Percentiles rank a stretch among this genome's conserved stretches.
phyloP scores from a whole-genome alignment of 1,140 invertebrate genomes.

The Coptotermes formosanus region DNA sequence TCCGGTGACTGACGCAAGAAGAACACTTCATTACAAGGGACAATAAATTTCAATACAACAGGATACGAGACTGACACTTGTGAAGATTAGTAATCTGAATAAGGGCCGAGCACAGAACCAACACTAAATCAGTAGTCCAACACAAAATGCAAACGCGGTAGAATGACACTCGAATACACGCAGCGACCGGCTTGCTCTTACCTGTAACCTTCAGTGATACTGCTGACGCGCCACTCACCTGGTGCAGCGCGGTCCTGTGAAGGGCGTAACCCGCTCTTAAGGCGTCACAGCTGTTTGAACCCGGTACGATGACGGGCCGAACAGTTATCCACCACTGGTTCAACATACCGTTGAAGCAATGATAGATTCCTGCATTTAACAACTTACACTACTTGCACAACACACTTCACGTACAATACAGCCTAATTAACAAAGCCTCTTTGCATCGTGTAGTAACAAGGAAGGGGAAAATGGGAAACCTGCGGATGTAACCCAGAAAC shows the following conservation, averaged over 20 bases:
- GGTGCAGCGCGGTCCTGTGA: not conserved
- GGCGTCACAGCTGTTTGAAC: slow-evolving; percentile 1
- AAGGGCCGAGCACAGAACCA: no score
- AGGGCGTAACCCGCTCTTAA: not conserved
- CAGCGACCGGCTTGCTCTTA: no score
- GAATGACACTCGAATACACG: no score
- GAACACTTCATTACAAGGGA: no score
- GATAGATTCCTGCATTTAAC: not conserved
- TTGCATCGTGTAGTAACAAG: not conserved
- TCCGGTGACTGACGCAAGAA: no score
- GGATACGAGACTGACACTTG: no score
- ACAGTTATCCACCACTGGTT: not conserved
- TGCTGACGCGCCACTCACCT: not conserved
- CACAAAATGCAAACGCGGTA: no score
- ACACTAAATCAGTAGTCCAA: no score
- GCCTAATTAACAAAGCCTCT: not conserved
- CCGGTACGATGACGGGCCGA: not conserved
- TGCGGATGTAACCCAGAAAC: not conserved
- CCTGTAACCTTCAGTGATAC: no score
- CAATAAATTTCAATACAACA: no score
- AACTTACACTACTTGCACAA: not conserved
- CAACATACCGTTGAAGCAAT: not conserved
- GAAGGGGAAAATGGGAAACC: not conserved
- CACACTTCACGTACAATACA: not conserved
- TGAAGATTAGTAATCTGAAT: no score